Base-by-base conservation (phyloP, 2,888 invertebrate genomes). In the Crepidodera aurea region DNA sequence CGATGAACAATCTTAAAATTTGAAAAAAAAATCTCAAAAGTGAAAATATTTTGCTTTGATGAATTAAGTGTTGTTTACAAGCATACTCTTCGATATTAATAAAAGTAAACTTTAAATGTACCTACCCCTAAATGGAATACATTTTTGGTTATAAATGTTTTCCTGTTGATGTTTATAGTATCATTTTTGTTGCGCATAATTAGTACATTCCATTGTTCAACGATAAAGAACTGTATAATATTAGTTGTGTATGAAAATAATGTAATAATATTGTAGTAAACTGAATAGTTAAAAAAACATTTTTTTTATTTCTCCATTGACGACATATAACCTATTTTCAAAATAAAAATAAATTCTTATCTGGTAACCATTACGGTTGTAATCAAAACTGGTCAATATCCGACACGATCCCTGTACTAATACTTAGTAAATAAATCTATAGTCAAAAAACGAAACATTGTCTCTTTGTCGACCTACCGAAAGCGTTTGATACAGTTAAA, bases 161-260 rank as follows among this genome's bases (percentile, higher is more conserved):
- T 34, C 10, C 34, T 25, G 34, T 34, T 34, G 6, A 12, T 34
- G 34, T 34, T 3, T 2, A 34, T 34, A 34, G 29, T 8, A 6
- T 34, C 13, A 40, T 40, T 40, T 40, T 18, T 18, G 25, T 25
- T 50, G 29, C 25, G 18, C 16, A 32, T 50, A 50, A 50, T 27
- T 27, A 29, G 29, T 50, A 29, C 50, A 50, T 50, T 50, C 50
- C 50, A 50, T 50, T 50, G 10, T 50, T 50, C 32, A 50, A 29
- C 15, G 50, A 50, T 50, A 48, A 53, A 53, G 19, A 39, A 53
- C 22, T 53, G 53, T 53, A 53, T 19, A 53, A 39, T 53, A 53
- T 53, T 40, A 53, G 53, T 19, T 53, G 39, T 53, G 53, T 53
- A 53, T 53, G 53, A 39, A 53, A 53, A 53, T 53, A 50, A 50